A percentile compares a stretch with the other conserved stretches of the same genome.
These are phyloP conservation scores for Hypolimnas misippus DNA, from an alignment of 2,888 invertebrate genomes.

Conservation along the genomic window DNA sequence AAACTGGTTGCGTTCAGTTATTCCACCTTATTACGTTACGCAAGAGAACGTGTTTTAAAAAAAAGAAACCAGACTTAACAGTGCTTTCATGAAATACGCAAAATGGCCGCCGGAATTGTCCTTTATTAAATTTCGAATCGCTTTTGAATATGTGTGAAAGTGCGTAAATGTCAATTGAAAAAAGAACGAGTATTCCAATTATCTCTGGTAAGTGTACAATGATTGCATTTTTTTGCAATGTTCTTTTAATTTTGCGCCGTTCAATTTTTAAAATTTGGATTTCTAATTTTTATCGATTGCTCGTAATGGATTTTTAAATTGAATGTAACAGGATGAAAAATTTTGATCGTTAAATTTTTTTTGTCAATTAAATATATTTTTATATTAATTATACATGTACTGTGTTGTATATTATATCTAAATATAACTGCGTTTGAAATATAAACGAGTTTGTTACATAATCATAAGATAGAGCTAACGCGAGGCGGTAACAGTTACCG, in stretches of 20 bases:
- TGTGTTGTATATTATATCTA: no score
- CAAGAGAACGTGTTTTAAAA: constrained; percentile 57
- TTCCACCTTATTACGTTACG: constrained; percentile 58
- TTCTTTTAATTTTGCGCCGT: neutral
- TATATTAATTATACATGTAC: neutral
- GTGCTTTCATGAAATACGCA: constrained; percentile 58
- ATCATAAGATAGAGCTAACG: constrained; percentile 38
- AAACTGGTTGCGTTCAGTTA: constrained; percentile 49
- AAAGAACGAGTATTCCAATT: neutral
- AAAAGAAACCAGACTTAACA: constrained; percentile 64
- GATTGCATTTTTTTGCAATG: neutral
- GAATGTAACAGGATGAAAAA: neutral
- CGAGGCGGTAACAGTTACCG: constrained; percentile 52
- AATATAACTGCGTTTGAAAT: constrained; percentile 29
- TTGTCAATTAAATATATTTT: neutral
- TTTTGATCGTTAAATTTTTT: neutral
- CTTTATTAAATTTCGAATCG: constrained; percentile 37
- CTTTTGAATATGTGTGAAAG: constrained; percentile 14
- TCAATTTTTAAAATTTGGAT: constrained; percentile 4
- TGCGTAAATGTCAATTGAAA: constrained; percentile 16
- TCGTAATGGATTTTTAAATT: neutral
- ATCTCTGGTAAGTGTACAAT: neutral
- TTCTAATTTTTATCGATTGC: neutral
- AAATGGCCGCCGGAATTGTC: constrained; percentile 42
- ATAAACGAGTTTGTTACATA: constrained; percentile 35